Percentiles rank a stretch among this genome's conserved stretches.
Evolutionary conservation across 2,888 invertebrate species (phyloP).

Genomic region (Leucozona laternaria): DNA sequence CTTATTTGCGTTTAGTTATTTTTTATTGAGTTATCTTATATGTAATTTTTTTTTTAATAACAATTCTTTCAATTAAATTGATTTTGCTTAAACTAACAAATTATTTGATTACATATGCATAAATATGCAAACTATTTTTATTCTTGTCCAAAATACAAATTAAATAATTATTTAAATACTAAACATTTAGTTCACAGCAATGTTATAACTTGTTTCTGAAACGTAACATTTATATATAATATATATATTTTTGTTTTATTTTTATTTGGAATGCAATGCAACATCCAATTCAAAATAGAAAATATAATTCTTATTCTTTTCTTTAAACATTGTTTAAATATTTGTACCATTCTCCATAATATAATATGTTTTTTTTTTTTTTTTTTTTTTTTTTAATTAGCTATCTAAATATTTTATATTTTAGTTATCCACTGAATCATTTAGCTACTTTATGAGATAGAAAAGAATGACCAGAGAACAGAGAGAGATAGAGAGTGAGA

Average conservation of each 20-base stretch:
- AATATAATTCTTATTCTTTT: slow-evolving; percentile 57
- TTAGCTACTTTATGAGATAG: slow-evolving; percentile 49
- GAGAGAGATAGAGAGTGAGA: slow-evolving; percentile 41
- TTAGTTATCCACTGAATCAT: slow-evolving; percentile 50
- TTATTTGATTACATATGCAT: slow-evolving; percentile 48
- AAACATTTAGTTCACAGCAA: slow-evolving; percentile 75
- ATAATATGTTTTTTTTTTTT: slow-evolving; percentile 34
- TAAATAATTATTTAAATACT: slow-evolving; percentile 59
- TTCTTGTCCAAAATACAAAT: slow-evolving; percentile 43
- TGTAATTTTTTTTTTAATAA: slow-evolving; percentile 37
- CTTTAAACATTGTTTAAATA: slow-evolving; percentile 71
- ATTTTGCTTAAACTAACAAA: slow-evolving; percentile 42
- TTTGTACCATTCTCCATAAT: slow-evolving; percentile 72
- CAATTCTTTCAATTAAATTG: slow-evolving; percentile 61
- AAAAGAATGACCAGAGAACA: slow-evolving; percentile 42
- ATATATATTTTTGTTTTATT: slow-evolving; percentile 44
- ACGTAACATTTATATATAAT: slow-evolving; percentile 71
- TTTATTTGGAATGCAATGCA: slow-evolving; percentile 71
- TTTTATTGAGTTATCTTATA: slow-evolving; percentile 29
- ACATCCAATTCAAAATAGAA: slow-evolving; percentile 74
- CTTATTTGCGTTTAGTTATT: slow-evolving; percentile 62
- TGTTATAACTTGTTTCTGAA: slow-evolving; percentile 75
- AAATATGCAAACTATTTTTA: slow-evolving; percentile 55
- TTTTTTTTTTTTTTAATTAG: slow-evolving; percentile 53
- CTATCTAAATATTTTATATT: slow-evolving; percentile 59